Evolutionary conservation across 1,140 invertebrate genomes (phyloP).

Genomic region (Philotrypesis tridentata): DNA sequence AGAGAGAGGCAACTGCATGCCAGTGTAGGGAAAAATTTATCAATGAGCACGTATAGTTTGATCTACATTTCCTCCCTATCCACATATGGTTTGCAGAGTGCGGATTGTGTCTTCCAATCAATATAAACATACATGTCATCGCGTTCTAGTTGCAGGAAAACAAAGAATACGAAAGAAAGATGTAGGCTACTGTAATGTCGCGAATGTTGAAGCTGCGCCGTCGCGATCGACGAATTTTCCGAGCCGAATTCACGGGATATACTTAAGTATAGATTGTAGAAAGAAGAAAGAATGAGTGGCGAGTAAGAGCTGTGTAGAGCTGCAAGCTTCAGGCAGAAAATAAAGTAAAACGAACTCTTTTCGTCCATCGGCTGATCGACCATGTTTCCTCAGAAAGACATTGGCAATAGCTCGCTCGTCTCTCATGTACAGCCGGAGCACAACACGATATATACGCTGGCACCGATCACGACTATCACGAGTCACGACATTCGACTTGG

Average conservation of each 20-base stretch:
- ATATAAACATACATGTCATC: not conserved
- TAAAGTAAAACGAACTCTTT: conserved; percentile 29
- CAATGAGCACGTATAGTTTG: not conserved
- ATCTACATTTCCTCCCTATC: not conserved
- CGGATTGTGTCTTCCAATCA: conserved; percentile 16
- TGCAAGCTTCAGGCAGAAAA: not conserved
- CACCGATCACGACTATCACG: not conserved
- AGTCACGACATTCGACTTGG: not conserved
- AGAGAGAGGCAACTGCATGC: not conserved
- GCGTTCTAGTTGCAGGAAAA: not conserved
- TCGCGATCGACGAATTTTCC: not conserved
- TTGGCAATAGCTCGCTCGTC: conserved; percentile 9
- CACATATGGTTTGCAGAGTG: conserved; percentile 3
- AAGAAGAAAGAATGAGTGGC: not conserved
- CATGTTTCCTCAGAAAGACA: conserved; percentile 34
- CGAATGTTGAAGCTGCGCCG: not conserved
- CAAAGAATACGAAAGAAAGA: not conserved
- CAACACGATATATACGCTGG: not conserved
- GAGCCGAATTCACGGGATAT: too few relatives aligned
- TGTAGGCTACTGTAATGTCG: too few relatives aligned
- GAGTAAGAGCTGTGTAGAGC: not conserved
- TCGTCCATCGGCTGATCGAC: conserved; percentile 36
- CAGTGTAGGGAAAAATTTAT: not conserved
- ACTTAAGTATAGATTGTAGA: too few relatives aligned
- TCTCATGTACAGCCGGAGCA: not conserved